These are phyloP conservation scores for Poecilia latipinna DNA, from an alignment of 2,113 vertebrate species.

Conservation along the genomic window DNA sequence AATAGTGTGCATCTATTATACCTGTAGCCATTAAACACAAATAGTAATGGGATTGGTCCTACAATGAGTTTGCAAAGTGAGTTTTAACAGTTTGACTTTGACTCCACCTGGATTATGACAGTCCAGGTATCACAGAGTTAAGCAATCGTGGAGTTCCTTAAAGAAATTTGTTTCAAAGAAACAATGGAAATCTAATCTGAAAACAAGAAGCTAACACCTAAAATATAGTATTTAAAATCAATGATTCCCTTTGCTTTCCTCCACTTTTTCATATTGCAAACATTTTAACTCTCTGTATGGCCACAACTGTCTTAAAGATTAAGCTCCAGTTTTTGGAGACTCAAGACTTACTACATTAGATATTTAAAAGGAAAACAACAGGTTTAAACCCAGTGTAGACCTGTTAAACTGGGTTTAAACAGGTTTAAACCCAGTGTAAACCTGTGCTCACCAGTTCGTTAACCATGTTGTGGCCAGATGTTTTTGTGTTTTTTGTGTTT, in stretches of 20 bases:
- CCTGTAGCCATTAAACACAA: neutral
- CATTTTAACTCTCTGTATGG: neutral
- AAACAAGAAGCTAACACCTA: no score
- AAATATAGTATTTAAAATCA: neutral
- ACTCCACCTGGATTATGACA: neutral
- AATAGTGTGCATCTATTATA: neutral
- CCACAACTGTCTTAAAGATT: neutral
- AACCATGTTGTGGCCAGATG: no score
- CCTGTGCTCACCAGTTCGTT: no score
- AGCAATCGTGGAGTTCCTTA: no score
- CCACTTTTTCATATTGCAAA: neutral
- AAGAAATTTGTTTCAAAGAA: no score
- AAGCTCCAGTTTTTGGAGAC: neutral
- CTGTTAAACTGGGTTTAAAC: no score
- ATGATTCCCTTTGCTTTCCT: neutral
- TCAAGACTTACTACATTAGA: neutral
- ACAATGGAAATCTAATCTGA: no score
- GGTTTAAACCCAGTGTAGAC: neutral
- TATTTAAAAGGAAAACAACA: neutral
- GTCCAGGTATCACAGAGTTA: neutral
- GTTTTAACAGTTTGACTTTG: neutral
- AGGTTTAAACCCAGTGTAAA: neutral
- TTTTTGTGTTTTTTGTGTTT: no score
- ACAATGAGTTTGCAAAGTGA: neutral
- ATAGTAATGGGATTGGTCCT: neutral